Evolutionary conservation across 2,797 vertebrate species (phyloP), one percentile per base, ranked within the genome.

Genomic region (Babyrousa celebensis): DNA sequence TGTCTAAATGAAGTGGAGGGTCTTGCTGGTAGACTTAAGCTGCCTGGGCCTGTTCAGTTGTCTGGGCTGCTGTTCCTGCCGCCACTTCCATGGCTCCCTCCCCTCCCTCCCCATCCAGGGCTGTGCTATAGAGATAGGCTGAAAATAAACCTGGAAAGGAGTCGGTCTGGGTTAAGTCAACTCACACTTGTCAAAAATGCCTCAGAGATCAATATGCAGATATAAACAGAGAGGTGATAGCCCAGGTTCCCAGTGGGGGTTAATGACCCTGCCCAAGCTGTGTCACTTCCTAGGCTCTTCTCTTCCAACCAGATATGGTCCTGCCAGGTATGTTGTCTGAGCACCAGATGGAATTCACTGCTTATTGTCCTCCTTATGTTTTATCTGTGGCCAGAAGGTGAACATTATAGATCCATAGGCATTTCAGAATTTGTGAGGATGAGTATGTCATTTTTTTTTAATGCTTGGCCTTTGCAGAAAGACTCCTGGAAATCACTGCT

Each of bases 371-470:
- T 86, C 75, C 20, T 56, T 40, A 1, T 48, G 52, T 85, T 77
- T 96, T 75, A 79, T 80, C 32, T 27, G 77, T 52, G 40, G n/a
- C 62, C 25, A 92, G 80, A 70, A 94, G 8, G 27, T 60, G 7
- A 89, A 21, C 9, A 56, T 32, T 86, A 67, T 12, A 56, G 75
- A 67, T 21, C n/a, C n/a, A 70, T 1, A 18, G n/a, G 62, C 36
- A 85, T 94, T 78, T 25, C 67, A 32, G 29, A 94, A 87, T 82
- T 89, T 25, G 27, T 43, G 8, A 96, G 36, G 18, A 18, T 67
- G 23, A 71, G 7, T 54, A 56, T 23, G 9, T 65, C 16, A 63
- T 60, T 32, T 25, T 68, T 94, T 90, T 56, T 70, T 36, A 67
- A 95, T 60, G n/a, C 11, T 52, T 82, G 20, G 32, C 10, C 27